Evolutionary conservation across 1,140 invertebrate species (phyloP).

Genomic region (Coptotermes formosanus): DNA sequence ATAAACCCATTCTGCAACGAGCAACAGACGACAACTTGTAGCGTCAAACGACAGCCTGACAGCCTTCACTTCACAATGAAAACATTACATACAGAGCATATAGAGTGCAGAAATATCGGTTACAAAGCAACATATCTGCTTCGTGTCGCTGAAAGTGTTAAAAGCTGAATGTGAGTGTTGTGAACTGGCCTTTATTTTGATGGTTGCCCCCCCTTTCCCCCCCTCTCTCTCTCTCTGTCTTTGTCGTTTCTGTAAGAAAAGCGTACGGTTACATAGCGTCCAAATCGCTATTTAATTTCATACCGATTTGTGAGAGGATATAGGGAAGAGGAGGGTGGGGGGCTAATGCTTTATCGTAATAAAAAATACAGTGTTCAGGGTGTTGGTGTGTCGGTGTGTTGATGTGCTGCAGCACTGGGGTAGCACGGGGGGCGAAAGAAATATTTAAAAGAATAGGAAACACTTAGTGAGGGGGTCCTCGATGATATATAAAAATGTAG

Average conservation of each 20-base stretch:
- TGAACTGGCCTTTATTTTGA: background rate
- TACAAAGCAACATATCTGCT: too few relatives aligned
- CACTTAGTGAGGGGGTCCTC: background rate
- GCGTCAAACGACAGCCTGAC: too few relatives aligned
- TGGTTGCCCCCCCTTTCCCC: background rate
- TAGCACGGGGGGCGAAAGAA: background rate
- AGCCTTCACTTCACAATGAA: too few relatives aligned
- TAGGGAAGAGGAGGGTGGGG: background rate
- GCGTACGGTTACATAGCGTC: background rate
- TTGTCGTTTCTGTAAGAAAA: background rate
- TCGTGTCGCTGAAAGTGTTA: too few relatives aligned
- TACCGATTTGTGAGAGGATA: background rate
- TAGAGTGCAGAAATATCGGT: too few relatives aligned
- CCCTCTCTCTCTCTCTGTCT: background rate
- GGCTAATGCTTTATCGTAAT: constrained; percentile 1
- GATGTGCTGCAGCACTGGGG: background rate
- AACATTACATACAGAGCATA: too few relatives aligned
- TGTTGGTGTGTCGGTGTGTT: background rate
- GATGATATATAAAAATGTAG: background rate
- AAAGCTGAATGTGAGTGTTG: background rate
- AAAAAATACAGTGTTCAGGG: background rate
- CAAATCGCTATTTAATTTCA: constrained; percentile 11
- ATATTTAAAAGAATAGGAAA: constrained; percentile 15
- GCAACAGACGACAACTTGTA: too few relatives aligned
- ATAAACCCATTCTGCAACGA: too few relatives aligned